Base-by-base conservation (phyloP, 2,888 invertebrate species). In the Sycophila texana region DNA sequence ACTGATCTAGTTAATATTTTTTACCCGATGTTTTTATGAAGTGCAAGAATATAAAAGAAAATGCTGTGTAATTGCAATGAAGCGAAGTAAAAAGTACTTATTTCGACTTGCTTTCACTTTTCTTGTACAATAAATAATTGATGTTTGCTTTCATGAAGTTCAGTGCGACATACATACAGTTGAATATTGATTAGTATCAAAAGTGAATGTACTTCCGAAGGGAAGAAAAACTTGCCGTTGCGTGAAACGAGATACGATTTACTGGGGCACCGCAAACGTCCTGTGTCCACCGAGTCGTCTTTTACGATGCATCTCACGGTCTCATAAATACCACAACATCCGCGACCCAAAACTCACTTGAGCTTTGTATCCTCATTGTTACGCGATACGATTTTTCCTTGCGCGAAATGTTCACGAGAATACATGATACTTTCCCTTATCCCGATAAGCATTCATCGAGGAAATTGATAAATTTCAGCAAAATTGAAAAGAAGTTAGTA, bases 291-390 rank as follows among this genome's bases (percentile, higher is more conserved):
- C 30, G 16, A 22, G 51, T 39, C 30, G 65, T 5, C 49, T 18
- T 53, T 66, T 65, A 49, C 49, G 26, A 49, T 16, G 20, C 30
- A n/a, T 49, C 22, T 1, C 47, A 47, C 22, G 55, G 22, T 63
- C 39, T 12, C 12, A 13, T 47, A 20, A n/a, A 74, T 74, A 76
- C 80, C 80, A 51, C 80, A 77, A 80, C 65, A 70, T 80, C 80
- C 80, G 80, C 30, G 55, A 10, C 16, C 18, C 16, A 14, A 75
- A 65, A 39, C 67, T 75, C 61, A 71, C 10, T 66, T 68, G 79
- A 20, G 66, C 67, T 68, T 18, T 51, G 57, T 71, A 4, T 20
- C 14, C 22, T 0, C 58, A 13, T 4, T 13, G 72, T 63, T 39
- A 80, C n/a, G 16, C 16, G 73, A 77, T 70, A 77, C 53, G 10